Evolutionary conservation across 2,888 invertebrate genomes (phyloP), one percentile per base, ranked within the genome.

Genomic region (Drosophila aldrichi): DNA sequence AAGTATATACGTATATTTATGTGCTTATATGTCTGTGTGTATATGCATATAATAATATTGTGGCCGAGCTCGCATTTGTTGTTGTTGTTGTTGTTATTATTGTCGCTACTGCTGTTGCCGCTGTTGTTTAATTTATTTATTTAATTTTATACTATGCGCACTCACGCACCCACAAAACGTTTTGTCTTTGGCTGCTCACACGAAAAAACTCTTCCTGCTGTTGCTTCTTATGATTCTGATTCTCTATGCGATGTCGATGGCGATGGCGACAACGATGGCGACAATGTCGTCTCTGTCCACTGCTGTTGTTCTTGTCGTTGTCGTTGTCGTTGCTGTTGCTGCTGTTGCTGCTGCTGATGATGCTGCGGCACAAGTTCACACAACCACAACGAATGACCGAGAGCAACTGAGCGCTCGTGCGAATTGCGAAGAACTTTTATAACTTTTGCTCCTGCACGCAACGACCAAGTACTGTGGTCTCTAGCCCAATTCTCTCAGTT

Each of bases 341-440:
- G 65, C 20, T 74, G 64, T 48, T 68, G 67, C 64, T 74, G 77
- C 68, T 73, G 75, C 70, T 77, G 63, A 71, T 80, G 64, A 63
- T 75, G 65, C 65, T 75, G 74, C 80, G 83, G 75, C 79, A 79
- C 68, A 76, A 71, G 81, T 85, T 77, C 79, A 79, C 64, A 77
- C 77, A 77, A 77, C 63, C 92, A 91, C 91, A 89, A 87, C 89
- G 84, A 91, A 91, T 91, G 89, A 91, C 91, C 91, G 92, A 92
- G 92, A 92, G 92, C 90, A 91, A 92, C 92, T 92, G 91, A 92
- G 88, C 88, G 85, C 89, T 91, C 90, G 87, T 84, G 81, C 81
- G 86, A 85, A 84, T 79, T 84, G 89, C 83, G 79, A 90, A 91
- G 90, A 90, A 91, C 91, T 91, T 92, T 92, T 92, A 92, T 92